Evolutionary conservation across 2,888 invertebrate genomes (phyloP), one percentile per base, ranked within the genome.

Genomic region (Furcula furcula): DNA sequence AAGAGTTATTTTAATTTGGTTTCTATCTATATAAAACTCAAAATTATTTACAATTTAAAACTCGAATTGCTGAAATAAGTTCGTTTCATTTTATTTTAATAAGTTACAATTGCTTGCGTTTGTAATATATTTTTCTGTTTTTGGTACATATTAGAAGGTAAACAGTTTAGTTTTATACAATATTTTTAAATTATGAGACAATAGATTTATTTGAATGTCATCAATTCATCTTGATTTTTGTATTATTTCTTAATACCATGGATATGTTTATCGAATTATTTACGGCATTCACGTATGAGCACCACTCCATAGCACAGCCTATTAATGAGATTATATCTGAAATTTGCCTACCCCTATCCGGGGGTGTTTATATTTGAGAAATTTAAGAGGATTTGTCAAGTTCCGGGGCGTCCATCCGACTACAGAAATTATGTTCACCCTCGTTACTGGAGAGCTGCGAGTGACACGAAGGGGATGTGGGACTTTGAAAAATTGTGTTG

Each of bases 361-460:
- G 41, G 55, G 58, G 58, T 57, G 54, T 53, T 61, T 65, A 65
- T 60, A 64, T 73, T 74, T 64, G 65, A 65, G 72, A 71, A 70
- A 72, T 79, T 73, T 72, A 77, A 79, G 78, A 69, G 76, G 77
- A 77, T 79, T 78, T 77, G 71, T 73, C 68, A 70, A 73, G 66
- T 63, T 64, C 46, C 42, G 53, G 68, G 58, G 65, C 68, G 71
- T 71, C 64, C 65, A 59, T 48, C 69, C 63, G 63, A 58, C 54
- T 61, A 62, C 55, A 57, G 63, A 68, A 72, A 75, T 76, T 67
- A 70, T 65, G 68, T 65, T 65, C 66, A 76, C 79, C 76, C 79
- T 72, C 64, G 69, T 74, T 72, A 71, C 47, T 19, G 38, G 16
- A 46, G 45, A 40, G 43, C 71, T 80, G 78, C 51, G 46, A 62